These are phyloP conservation scores for Hyposoter dolosus DNA, from an alignment of 2,888 invertebrate species.

Conservation along the genomic window DNA sequence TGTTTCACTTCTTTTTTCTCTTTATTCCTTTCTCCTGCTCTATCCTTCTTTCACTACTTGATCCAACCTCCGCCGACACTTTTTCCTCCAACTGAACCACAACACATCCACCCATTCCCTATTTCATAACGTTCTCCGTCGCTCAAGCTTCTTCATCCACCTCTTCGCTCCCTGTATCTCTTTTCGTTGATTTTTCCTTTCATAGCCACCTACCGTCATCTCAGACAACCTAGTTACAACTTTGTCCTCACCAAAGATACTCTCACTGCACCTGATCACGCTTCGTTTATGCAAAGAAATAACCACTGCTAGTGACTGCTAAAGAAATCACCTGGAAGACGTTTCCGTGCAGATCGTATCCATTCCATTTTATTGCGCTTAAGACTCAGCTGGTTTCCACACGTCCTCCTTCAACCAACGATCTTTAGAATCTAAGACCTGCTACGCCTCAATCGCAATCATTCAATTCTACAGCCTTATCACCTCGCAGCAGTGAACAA, in stretches of 20 bases:
- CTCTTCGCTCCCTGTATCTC: conserved; percentile 38
- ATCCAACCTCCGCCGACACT: conserved; percentile 69
- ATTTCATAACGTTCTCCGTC: conserved; percentile 51
- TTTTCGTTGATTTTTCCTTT: conserved; percentile 52
- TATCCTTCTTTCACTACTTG: conserved; percentile 54
- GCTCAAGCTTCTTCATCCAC: conserved; percentile 55
- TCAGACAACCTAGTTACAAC: conserved; percentile 40
- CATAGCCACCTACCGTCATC: conserved; percentile 55
- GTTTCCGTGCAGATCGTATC: background rate
- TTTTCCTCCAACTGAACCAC: conserved; percentile 79
- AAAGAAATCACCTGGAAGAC: background rate
- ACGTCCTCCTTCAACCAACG: background rate
- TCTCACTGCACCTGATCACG: conserved; percentile 34
- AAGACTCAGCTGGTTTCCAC: background rate
- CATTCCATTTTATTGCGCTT: background rate
- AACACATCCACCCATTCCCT: conserved; percentile 76
- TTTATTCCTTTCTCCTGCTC: conserved; percentile 46
- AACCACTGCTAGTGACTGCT: background rate
- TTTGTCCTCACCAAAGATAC: conserved; percentile 21
- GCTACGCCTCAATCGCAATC: background rate
- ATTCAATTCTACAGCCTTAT: background rate
- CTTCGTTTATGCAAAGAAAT: conserved; percentile 7
- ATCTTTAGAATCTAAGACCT: background rate
- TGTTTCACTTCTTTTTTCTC: conserved; percentile 59
- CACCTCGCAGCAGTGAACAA: background rate